Evolutionary conservation across 2,888 invertebrate species (phyloP), one percentile per base, ranked within the genome.

Genomic region (Zygaena filipendulae): DNA sequence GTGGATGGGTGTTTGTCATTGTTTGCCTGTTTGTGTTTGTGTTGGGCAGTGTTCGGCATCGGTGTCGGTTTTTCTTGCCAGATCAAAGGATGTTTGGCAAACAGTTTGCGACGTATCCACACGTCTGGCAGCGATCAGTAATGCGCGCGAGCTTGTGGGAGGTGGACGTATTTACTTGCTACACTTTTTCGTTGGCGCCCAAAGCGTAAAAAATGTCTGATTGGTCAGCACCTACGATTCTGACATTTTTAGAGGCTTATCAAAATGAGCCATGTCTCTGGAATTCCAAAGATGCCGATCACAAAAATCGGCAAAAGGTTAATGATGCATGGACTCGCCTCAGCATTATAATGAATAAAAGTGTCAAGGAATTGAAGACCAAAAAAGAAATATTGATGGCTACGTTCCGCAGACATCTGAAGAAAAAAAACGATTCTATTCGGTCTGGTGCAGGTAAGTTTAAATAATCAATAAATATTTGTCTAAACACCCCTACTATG

Each of bases 381-480:
- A 25, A 25, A 11, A 9, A 19, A 3, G 19, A 23, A 11, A 19
- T 29, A 2, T 2, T 2, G 2, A n/a, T 8, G 7, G 28, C 28
- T n/a, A n/a, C n/a, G n/a, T n/a, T n/a, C n/a, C 23, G 18, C 18
- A 16, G 11, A 9, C 4, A 13, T 6, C 9, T 29, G 11, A 23
- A 29, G 9, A 11, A 11, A 3, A 29, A 18, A 12, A 23, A 22
- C 19, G 11, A n/a, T 20, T 38, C 35, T 2, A 4, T 23, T 11
- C 14, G 21, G 2, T 30, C 27, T 27, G 36, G 36, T 16, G 33
- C 35, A 6, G n/a, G n/a, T n/a, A n/a, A n/a, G n/a, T n/a, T n/a
- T n/a, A n/a, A n/a, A n/a, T n/a, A n/a, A n/a, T n/a, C n/a, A n/a
- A n/a, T n/a, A n/a, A n/a, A n/a, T n/a, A n/a, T n/a, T n/a, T n/a